Conservation (phyloP, 2,888 invertebrate species). For the Agelastica alni region DNA sequence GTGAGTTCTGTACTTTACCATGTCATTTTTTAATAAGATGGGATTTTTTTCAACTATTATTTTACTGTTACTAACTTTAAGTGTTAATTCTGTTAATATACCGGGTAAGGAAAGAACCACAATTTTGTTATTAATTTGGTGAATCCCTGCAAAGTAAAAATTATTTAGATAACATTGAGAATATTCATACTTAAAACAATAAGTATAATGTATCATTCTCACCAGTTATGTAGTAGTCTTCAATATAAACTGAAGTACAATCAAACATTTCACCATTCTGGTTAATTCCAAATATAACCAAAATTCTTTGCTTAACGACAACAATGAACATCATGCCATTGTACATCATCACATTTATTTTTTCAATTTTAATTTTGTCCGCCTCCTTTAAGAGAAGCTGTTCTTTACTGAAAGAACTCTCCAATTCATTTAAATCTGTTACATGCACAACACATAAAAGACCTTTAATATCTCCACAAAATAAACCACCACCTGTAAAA, state of each 20-base stretch:
- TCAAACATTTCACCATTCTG: slow-evolving; percentile 44
- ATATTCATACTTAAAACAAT: too few relatives aligned
- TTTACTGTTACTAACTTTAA: slow-evolving; percentile 41
- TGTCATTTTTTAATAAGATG: slow-evolving; percentile 47
- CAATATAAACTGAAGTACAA: slow-evolving; percentile 39
- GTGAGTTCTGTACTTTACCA: slow-evolving; percentile 42
- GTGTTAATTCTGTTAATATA: slow-evolving; percentile 45
- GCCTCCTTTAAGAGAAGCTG: slow-evolving; percentile 38
- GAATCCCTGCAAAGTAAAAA: too few relatives aligned
- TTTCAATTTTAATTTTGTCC: slow-evolving; percentile 44
- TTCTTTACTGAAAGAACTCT: slow-evolving; percentile 37
- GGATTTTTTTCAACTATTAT: slow-evolving; percentile 42
- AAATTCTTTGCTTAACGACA: slow-evolving; percentile 43
- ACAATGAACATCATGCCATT: slow-evolving; percentile 42
- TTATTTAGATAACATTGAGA: too few relatives aligned
- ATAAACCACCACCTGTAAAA: slow-evolving; percentile 43
- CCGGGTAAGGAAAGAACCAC: slow-evolving; percentile 46
- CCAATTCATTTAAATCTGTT: slow-evolving; percentile 38
- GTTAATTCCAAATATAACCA: slow-evolving; percentile 45
- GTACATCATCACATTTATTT: slow-evolving; percentile 42
- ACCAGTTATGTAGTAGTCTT: slow-evolving; percentile 49
- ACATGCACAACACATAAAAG: slow-evolving; percentile 44
- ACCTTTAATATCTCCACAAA: slow-evolving; percentile 46
- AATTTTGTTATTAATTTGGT: slow-evolving; percentile 43
- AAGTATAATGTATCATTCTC: too few relatives aligned